Evolutionary conservation across 2,113 vertebrate species (phyloP).

Genomic region (Callospermophilus lateralis): DNA sequence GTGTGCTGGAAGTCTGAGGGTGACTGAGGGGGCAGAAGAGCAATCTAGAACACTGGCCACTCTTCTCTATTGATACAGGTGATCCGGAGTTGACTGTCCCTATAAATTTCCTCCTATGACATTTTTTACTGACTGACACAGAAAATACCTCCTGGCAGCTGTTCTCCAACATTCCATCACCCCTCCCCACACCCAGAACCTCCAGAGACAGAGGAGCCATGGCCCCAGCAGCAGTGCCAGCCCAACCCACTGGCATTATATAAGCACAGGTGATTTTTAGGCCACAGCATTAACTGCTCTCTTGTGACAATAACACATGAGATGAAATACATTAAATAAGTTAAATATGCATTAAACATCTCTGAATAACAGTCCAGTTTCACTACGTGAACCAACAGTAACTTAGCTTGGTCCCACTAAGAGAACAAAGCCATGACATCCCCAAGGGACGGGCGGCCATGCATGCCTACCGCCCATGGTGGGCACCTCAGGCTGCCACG

Average conservation of each 20-base stretch:
- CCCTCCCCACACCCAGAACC: conserved; percentile 84
- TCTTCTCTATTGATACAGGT: neutral
- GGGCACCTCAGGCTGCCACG: conserved; percentile 56
- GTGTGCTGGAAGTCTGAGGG: neutral
- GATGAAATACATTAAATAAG: conserved; percentile 91
- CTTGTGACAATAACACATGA: conserved; percentile 87
- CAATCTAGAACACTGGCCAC: neutral
- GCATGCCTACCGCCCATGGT: neutral
- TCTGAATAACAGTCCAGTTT: conserved; percentile 82
- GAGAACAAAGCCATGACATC: conserved; percentile 84
- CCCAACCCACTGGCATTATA: conserved; percentile 78
- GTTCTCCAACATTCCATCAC: conserved; percentile 88
- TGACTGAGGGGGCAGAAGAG: neutral
- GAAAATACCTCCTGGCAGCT: conserved; percentile 91
- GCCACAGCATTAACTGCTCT: conserved; percentile 75
- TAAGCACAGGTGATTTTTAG: conserved; percentile 62
- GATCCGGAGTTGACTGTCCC: conserved; percentile 57
- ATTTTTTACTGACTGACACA: conserved; percentile 92
- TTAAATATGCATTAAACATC: conserved; percentile 88
- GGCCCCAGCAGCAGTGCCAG: conserved; percentile 87
- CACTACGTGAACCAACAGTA: conserved; percentile 84
- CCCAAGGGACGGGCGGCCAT: neutral
- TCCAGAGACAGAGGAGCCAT: conserved; percentile 79
- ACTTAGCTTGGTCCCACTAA: conserved; percentile 87
- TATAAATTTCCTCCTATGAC: conserved; percentile 88